Conservation (phyloP, 92 coral and sea anemone species). For the Umimayanthus chanpuru region DNA sequence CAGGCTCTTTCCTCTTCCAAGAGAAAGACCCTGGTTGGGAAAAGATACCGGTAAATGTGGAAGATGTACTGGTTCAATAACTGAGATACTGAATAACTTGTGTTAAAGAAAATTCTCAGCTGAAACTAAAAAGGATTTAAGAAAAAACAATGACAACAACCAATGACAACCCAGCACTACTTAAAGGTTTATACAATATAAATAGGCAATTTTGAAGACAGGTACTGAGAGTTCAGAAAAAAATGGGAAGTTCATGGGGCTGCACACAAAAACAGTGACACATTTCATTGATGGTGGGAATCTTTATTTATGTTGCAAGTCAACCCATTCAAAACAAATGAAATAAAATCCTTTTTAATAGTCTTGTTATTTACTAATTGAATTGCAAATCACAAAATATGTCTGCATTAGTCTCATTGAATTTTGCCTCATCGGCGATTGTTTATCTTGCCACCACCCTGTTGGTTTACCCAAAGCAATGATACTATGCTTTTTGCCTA, state of each 20-base stretch:
- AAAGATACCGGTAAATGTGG: too few relatives aligned
- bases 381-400: conserved; percentile 39
- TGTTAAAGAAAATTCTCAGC: too few relatives aligned
- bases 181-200: neutral
- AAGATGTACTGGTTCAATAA: too few relatives aligned
- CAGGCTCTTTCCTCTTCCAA: too few relatives aligned
- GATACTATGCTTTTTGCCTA: conserved; percentile 6
- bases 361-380: conserved; percentile 19
- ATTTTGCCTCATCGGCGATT: neutral
- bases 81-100: too few relatives aligned
- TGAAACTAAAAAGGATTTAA: too few relatives aligned
- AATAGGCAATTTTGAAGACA: neutral
- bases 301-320: conserved; percentile 14
- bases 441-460: conserved; percentile 27
- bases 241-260: neutral
- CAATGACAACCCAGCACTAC: neutral
- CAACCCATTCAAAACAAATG: conserved; percentile 35
- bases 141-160: too few relatives aligned
- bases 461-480: conserved; percentile 29
- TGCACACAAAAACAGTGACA: conserved; percentile 3
- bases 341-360: conserved; percentile 26
- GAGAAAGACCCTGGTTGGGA: too few relatives aligned
- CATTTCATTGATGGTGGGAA: conserved; percentile 11
- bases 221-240: neutral
- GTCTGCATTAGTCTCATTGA: conserved; percentile 31